Percentiles rank a stretch among this genome's conserved stretches.
Evolutionary conservation across 1,140 invertebrate genomes (phyloP).

Genomic region (Nephila pilipes): DNA sequence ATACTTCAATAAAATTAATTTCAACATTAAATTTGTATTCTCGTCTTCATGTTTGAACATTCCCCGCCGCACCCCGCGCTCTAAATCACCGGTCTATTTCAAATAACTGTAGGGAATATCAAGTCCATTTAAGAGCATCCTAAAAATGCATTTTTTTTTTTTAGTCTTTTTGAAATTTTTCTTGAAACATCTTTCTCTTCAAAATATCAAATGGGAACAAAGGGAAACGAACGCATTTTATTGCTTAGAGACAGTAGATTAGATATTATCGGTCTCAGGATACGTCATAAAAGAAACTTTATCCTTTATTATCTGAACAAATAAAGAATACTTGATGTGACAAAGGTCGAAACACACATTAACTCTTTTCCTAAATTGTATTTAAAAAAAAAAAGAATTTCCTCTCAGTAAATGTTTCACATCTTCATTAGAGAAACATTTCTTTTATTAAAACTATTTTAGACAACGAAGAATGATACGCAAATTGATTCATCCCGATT

Average conservation of each 20-base stretch:
- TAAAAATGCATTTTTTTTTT: not conserved
- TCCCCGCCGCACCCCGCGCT: too few relatives aligned
- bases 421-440: too few relatives aligned
- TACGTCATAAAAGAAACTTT: constrained; percentile 1
- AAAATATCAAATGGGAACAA: not conserved
- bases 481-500: too few relatives aligned
- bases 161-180: not conserved
- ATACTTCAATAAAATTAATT: too few relatives aligned
- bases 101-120: too few relatives aligned
- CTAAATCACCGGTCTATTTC: too few relatives aligned
- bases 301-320: not conserved
- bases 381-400: too few relatives aligned
- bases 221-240: not conserved
- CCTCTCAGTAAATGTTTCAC: too few relatives aligned
- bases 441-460: too few relatives aligned
- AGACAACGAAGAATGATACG: too few relatives aligned
- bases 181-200: not conserved
- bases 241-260: not conserved
- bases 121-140: not conserved
- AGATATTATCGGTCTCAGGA: not conserved
- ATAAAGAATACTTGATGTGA: not conserved
- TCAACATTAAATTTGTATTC: too few relatives aligned
- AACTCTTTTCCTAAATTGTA: not conserved
- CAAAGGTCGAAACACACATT: constrained; percentile 6
- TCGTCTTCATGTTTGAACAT: too few relatives aligned